phyloP scores from a whole-genome alignment of 1,140 invertebrate species.

The Odontomachus brunneus region DNA sequence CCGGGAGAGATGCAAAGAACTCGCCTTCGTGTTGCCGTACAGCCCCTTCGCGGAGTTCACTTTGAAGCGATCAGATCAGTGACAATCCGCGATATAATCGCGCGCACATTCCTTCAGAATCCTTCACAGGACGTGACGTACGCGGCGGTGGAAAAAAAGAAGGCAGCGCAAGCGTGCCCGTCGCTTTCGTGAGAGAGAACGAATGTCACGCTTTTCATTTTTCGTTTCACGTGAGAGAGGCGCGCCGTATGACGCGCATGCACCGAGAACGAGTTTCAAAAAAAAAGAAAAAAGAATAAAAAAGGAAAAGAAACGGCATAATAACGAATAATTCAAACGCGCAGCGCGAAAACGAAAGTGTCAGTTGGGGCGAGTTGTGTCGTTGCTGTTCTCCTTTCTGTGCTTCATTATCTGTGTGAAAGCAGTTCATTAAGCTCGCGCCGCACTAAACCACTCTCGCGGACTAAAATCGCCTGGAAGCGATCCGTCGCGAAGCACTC shows the following conservation, averaged over 20 bases:
- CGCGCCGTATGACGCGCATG: constrained; percentile 17
- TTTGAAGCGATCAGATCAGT: constrained; percentile 27
- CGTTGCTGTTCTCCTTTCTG: constrained; percentile 66
- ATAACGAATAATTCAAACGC: neutral
- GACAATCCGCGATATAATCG: constrained; percentile 3
- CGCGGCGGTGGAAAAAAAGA: constrained; percentile 2
- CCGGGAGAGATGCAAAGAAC: neutral
- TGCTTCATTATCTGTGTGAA: constrained; percentile 63
- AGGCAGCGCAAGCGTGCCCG: constrained; percentile 36
- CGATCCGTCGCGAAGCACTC: constrained; percentile 43
- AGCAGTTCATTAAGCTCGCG: constrained; percentile 48
- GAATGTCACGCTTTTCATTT: constrained; percentile 64
- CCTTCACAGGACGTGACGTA: constrained; percentile 4
- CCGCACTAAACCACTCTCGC: neutral
- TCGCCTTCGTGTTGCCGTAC: neutral
- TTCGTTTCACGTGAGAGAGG: constrained; percentile 24
- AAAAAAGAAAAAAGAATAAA: constrained; percentile 25
- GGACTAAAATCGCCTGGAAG: constrained; percentile 50
- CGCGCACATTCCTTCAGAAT: constrained; percentile 2
- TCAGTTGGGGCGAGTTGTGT: constrained; percentile 80
- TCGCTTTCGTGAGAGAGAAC: constrained; percentile 67
- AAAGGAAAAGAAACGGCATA: neutral
- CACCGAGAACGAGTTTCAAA: constrained; percentile 36
- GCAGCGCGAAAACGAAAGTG: constrained; percentile 67
- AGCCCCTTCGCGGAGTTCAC: constrained; percentile 19